Conservation (phyloP, 2,113 vertebrate species). For the Andinoacara biseriatus region DNA sequence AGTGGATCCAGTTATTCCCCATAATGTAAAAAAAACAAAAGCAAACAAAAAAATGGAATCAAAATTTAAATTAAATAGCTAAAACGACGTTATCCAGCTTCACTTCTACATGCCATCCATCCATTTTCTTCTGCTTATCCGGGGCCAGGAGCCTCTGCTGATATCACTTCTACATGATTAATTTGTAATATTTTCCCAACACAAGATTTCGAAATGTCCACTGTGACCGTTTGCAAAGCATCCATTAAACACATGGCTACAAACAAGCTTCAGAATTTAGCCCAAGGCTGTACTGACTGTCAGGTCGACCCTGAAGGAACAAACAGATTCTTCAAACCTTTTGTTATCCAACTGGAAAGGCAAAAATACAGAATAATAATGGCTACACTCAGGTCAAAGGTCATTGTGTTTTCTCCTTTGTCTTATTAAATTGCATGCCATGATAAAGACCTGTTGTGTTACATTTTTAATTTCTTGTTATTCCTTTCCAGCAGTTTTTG, state of each 20-base stretch:
- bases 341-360: background rate
- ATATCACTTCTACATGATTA: too few relatives aligned
- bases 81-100: background rate
- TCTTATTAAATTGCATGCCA: background rate
- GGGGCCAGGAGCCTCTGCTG: too few relatives aligned
- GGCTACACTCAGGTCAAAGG: background rate
- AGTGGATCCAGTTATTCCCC: background rate
- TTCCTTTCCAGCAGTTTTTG: background rate
- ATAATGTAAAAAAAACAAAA: background rate
- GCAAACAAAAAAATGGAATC: background rate
- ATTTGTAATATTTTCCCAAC: background rate
- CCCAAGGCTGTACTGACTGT: background rate
- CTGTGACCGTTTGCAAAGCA: background rate
- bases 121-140: too few relatives aligned
- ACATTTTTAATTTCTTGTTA: background rate
- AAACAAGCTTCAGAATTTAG: background rate
- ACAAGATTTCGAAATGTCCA: background rate
- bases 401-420: background rate
- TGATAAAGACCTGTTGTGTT: rapidly evolving
- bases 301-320: background rate
- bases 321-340: rapidly evolving
- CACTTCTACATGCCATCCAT: too few relatives aligned
- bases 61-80: background rate
- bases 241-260: background rate
- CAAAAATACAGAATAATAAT: background rate